Evolutionary conservation across 2,888 invertebrate species (phyloP), one percentile per base, ranked within the genome.

Genomic region (Balanococcus diminutus): DNA sequence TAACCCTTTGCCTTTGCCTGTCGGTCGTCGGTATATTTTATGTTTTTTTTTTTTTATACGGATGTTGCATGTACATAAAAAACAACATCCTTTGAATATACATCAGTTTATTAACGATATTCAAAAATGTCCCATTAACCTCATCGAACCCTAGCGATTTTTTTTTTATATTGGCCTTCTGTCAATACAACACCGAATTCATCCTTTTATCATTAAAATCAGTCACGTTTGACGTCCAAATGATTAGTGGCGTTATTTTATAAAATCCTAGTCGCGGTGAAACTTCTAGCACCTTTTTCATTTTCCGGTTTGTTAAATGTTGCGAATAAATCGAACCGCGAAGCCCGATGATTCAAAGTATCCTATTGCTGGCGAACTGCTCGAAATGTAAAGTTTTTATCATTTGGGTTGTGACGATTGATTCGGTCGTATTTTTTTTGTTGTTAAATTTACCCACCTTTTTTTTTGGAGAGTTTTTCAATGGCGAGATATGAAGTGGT

Each of bases 101-200:
- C 82, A 86, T 81, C 86, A 86, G 86, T 86, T 86, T 86, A 86
- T 86, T 86, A 86, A 82, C 86, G 82, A 86, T 86, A 86, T 86
- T 86, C 86, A 81, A 86, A 61, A 86, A 86, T 86, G 86, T 86
- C 86, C 82, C 86, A 82, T 86, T 86, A 86, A 86, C 86, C 86
- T 81, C 56, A 86, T 82, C 82, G 82, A 82, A 82, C 82, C 82
- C 82, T 82, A 51, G 51, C 82, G 25, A 42, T 72, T 84, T 84
- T 72, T 82, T 84, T 79, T 84, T 84, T 84, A 84, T 84, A 84
- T 84, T 84, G 84, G 84, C 84, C 84, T 84, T 84, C 84, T 84
- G 84, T 84, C 84, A 84, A 84, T 84, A 84, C 84, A 84, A 75
- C 72, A 75, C 84, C 72, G 51, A 84, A 84, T 84, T 84, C 84